Conservation (phyloP, 2,113 vertebrate species). For the Myodes glareolus region DNA sequence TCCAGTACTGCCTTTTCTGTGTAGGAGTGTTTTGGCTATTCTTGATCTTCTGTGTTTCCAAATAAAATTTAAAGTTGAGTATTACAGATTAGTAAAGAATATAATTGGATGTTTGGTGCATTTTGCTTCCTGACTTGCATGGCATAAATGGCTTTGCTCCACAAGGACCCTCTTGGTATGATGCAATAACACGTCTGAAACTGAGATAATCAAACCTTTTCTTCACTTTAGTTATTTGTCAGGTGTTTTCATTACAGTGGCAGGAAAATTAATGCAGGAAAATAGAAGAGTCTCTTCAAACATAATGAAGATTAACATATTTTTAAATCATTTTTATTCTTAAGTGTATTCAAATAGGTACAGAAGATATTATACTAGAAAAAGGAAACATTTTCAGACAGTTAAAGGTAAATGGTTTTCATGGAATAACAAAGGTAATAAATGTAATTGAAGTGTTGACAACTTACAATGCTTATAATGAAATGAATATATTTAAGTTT, state of each 20-base stretch:
- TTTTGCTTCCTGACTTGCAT: not conserved
- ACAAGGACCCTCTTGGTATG: not conserved
- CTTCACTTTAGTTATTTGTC: not conserved
- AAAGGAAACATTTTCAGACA: not conserved
- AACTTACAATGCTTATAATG: not conserved
- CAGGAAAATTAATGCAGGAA: not conserved
- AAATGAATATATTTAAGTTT: not conserved
- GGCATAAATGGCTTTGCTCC: not conserved
- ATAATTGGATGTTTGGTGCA: not conserved
- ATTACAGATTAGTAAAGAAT: not conserved
- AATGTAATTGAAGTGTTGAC: not conserved
- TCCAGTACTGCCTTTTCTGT: not conserved
- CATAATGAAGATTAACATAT: not conserved
- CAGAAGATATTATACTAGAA: not conserved
- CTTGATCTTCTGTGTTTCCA: not conserved
- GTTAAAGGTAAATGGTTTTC: slow-evolving; percentile 31
- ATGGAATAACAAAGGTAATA: not conserved
- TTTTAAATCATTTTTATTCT: slow-evolving; percentile 22
- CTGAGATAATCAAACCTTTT: not conserved
- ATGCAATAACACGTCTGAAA: not conserved
- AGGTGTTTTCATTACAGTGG: not conserved
- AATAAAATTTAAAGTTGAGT: not conserved
- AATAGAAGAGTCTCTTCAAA: not conserved
- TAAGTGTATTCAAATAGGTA: not conserved
- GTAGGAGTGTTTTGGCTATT: not conserved